Percentiles rank a stretch among this genome's conserved stretches.
Conservation (phyloP, 2,797 vertebrate genomes). For the Ctenopoma kingsleyae region DNA sequence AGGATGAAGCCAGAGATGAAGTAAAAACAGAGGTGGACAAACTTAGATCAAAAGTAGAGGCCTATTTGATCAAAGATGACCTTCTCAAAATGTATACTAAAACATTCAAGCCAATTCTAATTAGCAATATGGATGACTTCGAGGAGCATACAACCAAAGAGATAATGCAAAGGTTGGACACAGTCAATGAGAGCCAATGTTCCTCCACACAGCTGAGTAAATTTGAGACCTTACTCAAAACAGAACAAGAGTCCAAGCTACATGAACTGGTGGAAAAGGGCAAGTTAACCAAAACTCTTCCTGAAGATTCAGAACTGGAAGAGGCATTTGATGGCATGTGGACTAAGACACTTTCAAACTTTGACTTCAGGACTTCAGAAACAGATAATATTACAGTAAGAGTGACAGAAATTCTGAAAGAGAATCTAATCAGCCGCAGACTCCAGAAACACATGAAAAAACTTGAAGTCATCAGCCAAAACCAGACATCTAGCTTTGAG, state of each 20-base stretch:
- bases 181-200: conserved; percentile 64
- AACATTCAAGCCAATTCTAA: conserved; percentile 69
- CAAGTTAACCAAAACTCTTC: conserved; percentile 57
- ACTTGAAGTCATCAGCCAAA: conserved; percentile 41
- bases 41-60: conserved; percentile 62
- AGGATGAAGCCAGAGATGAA: conserved; percentile 62
- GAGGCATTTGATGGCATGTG: conserved; percentile 80
- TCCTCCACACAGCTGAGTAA: conserved; percentile 66
- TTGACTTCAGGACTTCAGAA: conserved; percentile 73
- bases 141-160: conserved; percentile 60
- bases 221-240: conserved; percentile 68
- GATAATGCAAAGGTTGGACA: conserved; percentile 61
- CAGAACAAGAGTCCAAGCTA: conserved; percentile 71
- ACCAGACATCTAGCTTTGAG: conserved; percentile 54
- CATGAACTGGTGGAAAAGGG: conserved; percentile 64
- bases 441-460: conserved; percentile 74
- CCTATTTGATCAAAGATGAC: conserved; percentile 65
- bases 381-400: conserved; percentile 69
- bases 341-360: conserved; percentile 69
- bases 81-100: conserved; percentile 61
- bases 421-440: conserved; percentile 73
- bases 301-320: conserved; percentile 71
- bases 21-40: conserved; percentile 66
- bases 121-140: conserved; percentile 62
- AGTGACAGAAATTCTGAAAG: conserved; percentile 68